These are phyloP conservation scores for Aleadryas rufinucha DNA, from an alignment of 2,113 vertebrate genomes.

Conservation along the genomic window DNA sequence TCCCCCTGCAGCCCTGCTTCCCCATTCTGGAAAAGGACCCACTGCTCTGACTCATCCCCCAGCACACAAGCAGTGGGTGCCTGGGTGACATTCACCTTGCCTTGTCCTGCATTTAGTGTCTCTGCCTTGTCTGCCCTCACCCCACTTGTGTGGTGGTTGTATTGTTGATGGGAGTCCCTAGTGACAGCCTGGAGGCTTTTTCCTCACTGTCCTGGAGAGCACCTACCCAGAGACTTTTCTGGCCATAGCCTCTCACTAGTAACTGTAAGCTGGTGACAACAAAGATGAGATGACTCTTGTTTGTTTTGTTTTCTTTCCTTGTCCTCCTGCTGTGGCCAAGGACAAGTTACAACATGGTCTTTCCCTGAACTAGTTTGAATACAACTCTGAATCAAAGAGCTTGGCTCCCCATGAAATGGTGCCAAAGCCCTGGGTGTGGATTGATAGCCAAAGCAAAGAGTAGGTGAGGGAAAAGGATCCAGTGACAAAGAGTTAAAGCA, in stretches of 20 bases:
- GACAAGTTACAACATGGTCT: background rate
- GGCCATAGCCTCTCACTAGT: background rate
- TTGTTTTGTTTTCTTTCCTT: background rate
- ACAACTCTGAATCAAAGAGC: background rate
- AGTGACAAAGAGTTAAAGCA: background rate
- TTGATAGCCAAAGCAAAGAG: background rate
- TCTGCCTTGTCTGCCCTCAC: background rate
- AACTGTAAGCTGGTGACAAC: background rate
- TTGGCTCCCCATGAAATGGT: background rate
- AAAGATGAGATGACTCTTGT: background rate
- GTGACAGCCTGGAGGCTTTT: background rate
- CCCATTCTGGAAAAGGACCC: background rate
- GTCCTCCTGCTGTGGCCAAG: background rate
- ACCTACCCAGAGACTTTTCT: background rate
- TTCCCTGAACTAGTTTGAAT: background rate
- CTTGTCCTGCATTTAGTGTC: background rate
- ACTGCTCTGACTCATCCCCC: background rate
- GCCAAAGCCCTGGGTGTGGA: background rate
- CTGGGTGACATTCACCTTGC: background rate
- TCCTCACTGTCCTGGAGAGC: background rate
- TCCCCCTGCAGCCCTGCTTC: conserved; percentile 8
- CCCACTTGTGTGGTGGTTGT: background rate
- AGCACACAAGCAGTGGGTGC: background rate
- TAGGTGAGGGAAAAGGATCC: background rate
- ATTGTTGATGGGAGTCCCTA: background rate